phyloP scores from a whole-genome alignment of 2,888 invertebrate species.

The Cataglyphis rosenhaueri region DNA sequence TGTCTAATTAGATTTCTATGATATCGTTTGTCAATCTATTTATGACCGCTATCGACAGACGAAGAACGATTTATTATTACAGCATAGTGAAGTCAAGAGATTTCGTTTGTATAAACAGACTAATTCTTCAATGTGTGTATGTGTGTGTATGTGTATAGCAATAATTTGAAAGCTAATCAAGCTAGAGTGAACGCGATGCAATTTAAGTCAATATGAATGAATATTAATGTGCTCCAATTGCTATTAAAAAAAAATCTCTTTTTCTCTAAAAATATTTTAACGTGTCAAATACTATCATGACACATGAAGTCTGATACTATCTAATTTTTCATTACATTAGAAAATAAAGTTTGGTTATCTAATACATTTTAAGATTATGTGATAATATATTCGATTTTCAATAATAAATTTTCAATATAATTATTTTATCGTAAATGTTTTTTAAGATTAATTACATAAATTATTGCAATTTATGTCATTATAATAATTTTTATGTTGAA shows the following conservation, averaged over 20 bases:
- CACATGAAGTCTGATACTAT: neutral
- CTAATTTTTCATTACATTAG: neutral
- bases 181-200: neutral
- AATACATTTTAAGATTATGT: neutral
- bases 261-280: neutral
- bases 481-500: neutral
- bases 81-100: neutral
- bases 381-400: neutral
- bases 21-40: conserved; percentile 42
- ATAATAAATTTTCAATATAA: neutral
- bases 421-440: neutral
- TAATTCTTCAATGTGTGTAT: conserved; percentile 24
- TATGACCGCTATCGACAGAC: conserved; percentile 34
- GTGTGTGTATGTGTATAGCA: too few relatives aligned
- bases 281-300: neutral
- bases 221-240: neutral
- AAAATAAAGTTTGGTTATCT: neutral
- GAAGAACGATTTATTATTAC: conserved; percentile 46
- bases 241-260: neutral
- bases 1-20: conserved; percentile 35
- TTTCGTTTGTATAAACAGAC: conserved; percentile 11
- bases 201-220: neutral
- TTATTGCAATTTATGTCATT: neutral
- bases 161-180: conserved; percentile 14
- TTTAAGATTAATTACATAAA: neutral